phyloP scores from a whole-genome alignment of 2,888 invertebrate species.

The Hemithea aestivaria region DNA sequence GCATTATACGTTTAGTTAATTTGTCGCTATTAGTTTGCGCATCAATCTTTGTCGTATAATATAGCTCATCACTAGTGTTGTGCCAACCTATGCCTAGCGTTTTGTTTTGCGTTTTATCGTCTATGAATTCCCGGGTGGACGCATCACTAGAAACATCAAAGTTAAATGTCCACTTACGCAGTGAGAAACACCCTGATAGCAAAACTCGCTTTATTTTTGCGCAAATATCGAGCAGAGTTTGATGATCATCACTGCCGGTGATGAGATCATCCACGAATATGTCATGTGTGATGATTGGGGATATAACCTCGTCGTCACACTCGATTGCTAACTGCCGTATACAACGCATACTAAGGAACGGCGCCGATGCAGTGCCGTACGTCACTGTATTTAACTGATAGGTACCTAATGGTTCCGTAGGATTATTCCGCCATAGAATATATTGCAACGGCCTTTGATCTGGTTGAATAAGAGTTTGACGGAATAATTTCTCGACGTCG shows the following conservation, averaged over 20 bases:
- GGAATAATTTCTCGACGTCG: slow-evolving; percentile 36
- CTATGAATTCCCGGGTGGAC: background rate
- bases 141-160: background rate
- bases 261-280: slow-evolving; percentile 16
- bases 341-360: slow-evolving; percentile 16
- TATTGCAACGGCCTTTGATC: slow-evolving; percentile 34
- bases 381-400: slow-evolving; percentile 33
- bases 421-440: slow-evolving; percentile 36
- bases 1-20: slow-evolving; percentile 16
- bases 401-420: slow-evolving; percentile 21
- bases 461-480: slow-evolving; percentile 29
- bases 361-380: slow-evolving; percentile 36
- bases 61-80: slow-evolving; percentile 7
- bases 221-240: slow-evolving; percentile 6
- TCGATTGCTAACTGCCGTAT: slow-evolving; percentile 4
- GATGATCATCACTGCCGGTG: slow-evolving; percentile 4
- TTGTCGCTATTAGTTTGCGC: background rate
- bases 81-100: slow-evolving; percentile 18
- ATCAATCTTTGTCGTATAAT: slow-evolving; percentile 10
- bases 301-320: slow-evolving; percentile 2
- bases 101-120: slow-evolving; percentile 1
- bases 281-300: slow-evolving; percentile 10
- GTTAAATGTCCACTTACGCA: slow-evolving; percentile 18
- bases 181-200: slow-evolving; percentile 15
- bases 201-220: slow-evolving; percentile 2